These are phyloP conservation scores for Oxyscelio sp. DNA, from an alignment of 2,888 invertebrate species.

Conservation along the genomic window DNA sequence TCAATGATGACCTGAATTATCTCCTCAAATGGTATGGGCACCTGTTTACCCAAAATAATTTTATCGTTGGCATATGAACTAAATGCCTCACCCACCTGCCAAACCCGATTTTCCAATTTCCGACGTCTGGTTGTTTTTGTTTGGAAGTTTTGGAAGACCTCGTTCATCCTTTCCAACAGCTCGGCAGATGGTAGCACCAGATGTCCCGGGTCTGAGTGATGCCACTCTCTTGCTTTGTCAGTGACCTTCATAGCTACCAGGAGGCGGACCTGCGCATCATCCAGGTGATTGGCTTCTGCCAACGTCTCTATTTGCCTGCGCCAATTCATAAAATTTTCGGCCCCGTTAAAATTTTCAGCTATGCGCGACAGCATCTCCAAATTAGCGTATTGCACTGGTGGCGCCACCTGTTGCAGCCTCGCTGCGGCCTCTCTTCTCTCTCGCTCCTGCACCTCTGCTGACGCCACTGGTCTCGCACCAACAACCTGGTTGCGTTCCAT, in stretches of 20 bases:
- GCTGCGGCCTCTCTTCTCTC: too few species aligned
- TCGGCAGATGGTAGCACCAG: conserved; percentile 32
- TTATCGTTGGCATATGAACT: conserved; percentile 65
- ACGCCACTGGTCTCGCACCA: too few species aligned
- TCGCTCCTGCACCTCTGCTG: too few species aligned
- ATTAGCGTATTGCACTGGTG: too few species aligned
- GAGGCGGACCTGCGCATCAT: conserved; percentile 18
- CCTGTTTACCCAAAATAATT: conserved; percentile 52
- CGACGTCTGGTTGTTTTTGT: conserved; percentile 46
- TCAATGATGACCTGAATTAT: conserved; percentile 9
- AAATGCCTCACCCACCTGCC: conserved; percentile 59
- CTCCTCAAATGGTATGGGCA: conserved; percentile 8
- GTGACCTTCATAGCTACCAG: conserved; percentile 66
- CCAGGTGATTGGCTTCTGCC: background rate
- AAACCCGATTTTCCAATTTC: conserved; percentile 65
- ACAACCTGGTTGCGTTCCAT: too few species aligned
- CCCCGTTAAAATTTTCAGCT: background rate
- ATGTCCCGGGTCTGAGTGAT: conserved; percentile 67
- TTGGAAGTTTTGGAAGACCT: conserved; percentile 63
- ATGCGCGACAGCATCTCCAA: too few species aligned
- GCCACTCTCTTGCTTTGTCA: conserved; percentile 67
- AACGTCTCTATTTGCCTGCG: background rate
- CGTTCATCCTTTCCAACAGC: conserved; percentile 61
- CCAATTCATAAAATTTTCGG: background rate
- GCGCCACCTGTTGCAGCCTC: too few species aligned